Evolutionary conservation across 2,888 invertebrate species (phyloP).

Genomic region (Dusona sp.): DNA sequence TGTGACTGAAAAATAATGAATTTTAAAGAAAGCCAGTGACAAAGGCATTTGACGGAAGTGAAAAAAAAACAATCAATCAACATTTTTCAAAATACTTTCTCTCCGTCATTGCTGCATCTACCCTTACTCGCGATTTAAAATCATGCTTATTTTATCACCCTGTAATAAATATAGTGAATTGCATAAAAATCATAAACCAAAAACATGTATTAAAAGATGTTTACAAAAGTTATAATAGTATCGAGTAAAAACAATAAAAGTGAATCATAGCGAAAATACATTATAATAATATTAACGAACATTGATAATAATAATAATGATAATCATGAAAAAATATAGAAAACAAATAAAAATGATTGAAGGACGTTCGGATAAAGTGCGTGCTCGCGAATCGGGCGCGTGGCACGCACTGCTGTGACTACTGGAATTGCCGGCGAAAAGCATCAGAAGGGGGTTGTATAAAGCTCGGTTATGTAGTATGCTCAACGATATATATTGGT

Average conservation of each 20-base stretch:
- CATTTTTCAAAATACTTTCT: neutral
- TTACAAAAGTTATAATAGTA: neutral
- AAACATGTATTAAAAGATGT: neutral
- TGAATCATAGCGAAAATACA: neutral
- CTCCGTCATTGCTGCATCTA: no score
- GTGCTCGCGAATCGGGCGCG: conserved; percentile 79
- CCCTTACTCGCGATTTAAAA: neutral
- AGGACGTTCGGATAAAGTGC: conserved; percentile 63
- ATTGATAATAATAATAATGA: neutral
- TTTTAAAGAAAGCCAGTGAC: conserved; percentile 1
- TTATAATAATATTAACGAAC: neutral
- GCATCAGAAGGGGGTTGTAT: conserved; percentile 62
- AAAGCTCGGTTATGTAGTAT: conserved; percentile 53
- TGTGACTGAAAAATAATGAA: neutral
- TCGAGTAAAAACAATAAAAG: neutral
- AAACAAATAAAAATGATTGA: conserved; percentile 13
- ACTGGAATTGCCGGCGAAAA: conserved; percentile 61
- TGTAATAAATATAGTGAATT: neutral
- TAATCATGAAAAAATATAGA: neutral
- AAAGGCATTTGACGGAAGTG: neutral
- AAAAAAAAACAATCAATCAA: neutral
- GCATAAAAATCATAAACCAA: neutral
- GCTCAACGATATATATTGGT: conserved; percentile 53
- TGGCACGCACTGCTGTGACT: conserved; percentile 80
- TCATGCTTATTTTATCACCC: neutral